These are phyloP conservation scores for Podilymbus podiceps DNA, from an alignment of 2,113 vertebrate genomes.

Conservation along the genomic window DNA sequence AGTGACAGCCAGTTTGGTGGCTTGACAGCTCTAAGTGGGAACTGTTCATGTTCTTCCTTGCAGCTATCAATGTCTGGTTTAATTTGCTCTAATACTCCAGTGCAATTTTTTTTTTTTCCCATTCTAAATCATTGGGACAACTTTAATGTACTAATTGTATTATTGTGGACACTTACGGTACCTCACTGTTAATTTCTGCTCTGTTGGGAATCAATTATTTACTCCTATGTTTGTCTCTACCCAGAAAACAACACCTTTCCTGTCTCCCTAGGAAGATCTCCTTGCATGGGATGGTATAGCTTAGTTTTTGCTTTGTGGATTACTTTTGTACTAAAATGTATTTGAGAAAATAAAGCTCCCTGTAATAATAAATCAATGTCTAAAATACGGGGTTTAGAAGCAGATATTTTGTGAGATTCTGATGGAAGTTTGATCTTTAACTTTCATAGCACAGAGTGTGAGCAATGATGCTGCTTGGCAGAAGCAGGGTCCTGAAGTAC, in stretches of 20 bases:
- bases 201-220: not conserved
- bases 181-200: not conserved
- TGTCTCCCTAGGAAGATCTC: not conserved
- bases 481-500: not conserved
- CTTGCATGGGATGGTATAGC: not conserved
- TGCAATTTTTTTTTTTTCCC: not conserved
- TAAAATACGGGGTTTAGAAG: not conserved
- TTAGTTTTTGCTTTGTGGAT: not conserved
- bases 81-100: not conserved
- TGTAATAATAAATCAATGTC: not conserved
- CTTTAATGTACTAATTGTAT: not conserved
- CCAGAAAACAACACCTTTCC: not conserved
- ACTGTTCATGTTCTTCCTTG: not conserved
- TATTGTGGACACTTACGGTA: not conserved
- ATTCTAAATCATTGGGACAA: not conserved
- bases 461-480: not conserved
- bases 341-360: not conserved
- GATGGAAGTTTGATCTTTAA: not conserved
- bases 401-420: not conserved
- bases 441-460: not conserved
- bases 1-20: not conserved
- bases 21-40: not conserved
- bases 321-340: not conserved
- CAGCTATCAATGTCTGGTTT: not conserved
- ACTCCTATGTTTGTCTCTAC: not conserved